These are phyloP conservation scores for Drosophila watanabei DNA, from an alignment of 1,140 invertebrate genomes.

Conservation along the genomic window DNA sequence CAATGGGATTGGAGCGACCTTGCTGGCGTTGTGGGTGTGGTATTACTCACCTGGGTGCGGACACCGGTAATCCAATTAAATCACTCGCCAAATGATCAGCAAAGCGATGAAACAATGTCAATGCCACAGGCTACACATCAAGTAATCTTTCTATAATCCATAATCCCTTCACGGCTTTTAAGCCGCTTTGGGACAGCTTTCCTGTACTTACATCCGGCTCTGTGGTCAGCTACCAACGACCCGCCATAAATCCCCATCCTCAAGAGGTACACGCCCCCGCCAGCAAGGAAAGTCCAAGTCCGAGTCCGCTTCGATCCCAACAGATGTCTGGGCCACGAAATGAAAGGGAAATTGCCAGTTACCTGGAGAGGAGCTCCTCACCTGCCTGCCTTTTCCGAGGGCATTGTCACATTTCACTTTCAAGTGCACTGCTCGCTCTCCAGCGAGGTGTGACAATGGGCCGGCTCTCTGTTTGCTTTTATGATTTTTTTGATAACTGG, in stretches of 20 bases:
- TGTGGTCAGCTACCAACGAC: constrained; percentile 11
- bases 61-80: constrained; percentile 49
- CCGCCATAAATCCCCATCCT: constrained; percentile 23
- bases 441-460: constrained; percentile 67
- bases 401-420: constrained; percentile 83
- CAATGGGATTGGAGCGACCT: constrained; percentile 35
- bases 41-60: constrained; percentile 31
- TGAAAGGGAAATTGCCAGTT: constrained; percentile 71
- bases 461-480: constrained; percentile 38
- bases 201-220: constrained; percentile 37
- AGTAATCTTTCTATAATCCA: too few species aligned
- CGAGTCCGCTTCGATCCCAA: constrained; percentile 20
- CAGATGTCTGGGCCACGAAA: constrained; percentile 44
- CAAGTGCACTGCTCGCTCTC: constrained; percentile 31
- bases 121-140: constrained; percentile 52
- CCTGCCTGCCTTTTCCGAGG: constrained; percentile 43
- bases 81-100: constrained; percentile 66
- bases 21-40: constrained; percentile 46
- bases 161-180: constrained; percentile 35
- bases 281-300: constrained; percentile 31
- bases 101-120: constrained; percentile 75
- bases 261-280: constrained; percentile 35
- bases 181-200: constrained; percentile 7
- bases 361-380: constrained; percentile 17
- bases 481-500: constrained; percentile 51